These are phyloP conservation scores for Diceros bicornis DNA, from an alignment of 2,797 vertebrate species.

Conservation along the genomic window DNA sequence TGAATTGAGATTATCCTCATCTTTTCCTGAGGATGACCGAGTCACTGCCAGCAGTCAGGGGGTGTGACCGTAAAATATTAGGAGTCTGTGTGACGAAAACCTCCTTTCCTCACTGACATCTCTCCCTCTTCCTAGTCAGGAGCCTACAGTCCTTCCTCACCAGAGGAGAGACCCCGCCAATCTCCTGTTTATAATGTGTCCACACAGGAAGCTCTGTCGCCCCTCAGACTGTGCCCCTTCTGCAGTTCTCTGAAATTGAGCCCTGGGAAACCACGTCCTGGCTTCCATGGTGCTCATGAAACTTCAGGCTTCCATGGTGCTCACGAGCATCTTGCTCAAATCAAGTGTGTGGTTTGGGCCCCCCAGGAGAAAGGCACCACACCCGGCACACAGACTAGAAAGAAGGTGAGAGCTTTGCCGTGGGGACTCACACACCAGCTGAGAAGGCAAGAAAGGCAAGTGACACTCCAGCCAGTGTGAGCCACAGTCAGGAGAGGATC, in stretches of 20 bases:
- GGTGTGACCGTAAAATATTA: neutral
- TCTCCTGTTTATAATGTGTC: neutral
- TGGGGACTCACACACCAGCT: too few relatives aligned
- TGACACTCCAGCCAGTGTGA: too few relatives aligned
- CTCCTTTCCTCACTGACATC: neutral
- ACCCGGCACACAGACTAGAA: too few relatives aligned
- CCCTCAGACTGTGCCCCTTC: neutral
- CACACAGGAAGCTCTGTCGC: too few relatives aligned
- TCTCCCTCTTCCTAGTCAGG: neutral
- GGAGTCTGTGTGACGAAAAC: neutral
- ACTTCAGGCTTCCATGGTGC: neutral
- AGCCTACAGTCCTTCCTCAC: neutral
- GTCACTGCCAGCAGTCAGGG: neutral
- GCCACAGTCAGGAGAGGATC: too few relatives aligned
- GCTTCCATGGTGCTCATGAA: neutral
- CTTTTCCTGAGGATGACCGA: neutral
- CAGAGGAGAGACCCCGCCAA: neutral
- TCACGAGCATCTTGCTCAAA: neutral
- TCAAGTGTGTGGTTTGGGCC: neutral
- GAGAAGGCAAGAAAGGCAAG: too few relatives aligned
- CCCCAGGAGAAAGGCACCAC: neutral
- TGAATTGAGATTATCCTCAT: neutral
- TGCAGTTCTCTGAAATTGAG: neutral
- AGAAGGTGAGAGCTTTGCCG: too few relatives aligned
- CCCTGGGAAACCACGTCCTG: neutral